Evolutionary conservation across 2,888 invertebrate genomes (phyloP).

Genomic region (Dorcus hopei): DNA sequence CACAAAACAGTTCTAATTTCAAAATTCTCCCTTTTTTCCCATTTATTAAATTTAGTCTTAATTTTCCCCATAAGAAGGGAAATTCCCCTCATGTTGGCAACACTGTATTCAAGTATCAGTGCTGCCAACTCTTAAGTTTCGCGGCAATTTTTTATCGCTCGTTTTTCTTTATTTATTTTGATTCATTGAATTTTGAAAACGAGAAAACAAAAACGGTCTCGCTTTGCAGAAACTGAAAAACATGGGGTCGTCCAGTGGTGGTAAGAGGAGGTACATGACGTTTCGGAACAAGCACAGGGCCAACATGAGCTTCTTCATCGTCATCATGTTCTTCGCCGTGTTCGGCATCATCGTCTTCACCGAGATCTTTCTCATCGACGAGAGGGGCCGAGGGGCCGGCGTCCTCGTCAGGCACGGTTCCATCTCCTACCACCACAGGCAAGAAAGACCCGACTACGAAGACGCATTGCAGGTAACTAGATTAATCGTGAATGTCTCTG

Average conservation of each 20-base stretch:
- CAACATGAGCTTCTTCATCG: constrained; percentile 86
- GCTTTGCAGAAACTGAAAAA: constrained; percentile 4
- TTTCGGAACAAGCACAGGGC: constrained; percentile 71
- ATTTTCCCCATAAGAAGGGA: no score
- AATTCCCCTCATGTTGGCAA: no score
- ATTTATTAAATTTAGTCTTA: no score
- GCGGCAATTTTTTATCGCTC: no score
- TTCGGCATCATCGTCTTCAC: constrained; percentile 85
- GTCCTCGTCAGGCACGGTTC: constrained; percentile 55
- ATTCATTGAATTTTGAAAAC: no score
- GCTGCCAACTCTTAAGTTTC: no score
- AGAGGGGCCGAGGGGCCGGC: constrained; percentile 55
- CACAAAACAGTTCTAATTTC: no score
- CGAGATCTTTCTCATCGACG: constrained; percentile 73
- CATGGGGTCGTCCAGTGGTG: constrained; percentile 44
- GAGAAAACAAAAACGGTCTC: no score
- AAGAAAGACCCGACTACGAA: constrained; percentile 66
- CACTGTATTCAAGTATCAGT: no score
- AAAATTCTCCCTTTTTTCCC: no score
- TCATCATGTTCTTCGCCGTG: constrained; percentile 85
- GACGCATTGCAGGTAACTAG: constrained; percentile 55
- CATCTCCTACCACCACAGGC: constrained; percentile 52
- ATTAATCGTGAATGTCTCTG: neutral
- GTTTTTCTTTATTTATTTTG: no score
- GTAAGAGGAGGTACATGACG: constrained; percentile 35